Conservation (phyloP, 1,140 invertebrate genomes). For the Hycleus cichorii region DNA sequence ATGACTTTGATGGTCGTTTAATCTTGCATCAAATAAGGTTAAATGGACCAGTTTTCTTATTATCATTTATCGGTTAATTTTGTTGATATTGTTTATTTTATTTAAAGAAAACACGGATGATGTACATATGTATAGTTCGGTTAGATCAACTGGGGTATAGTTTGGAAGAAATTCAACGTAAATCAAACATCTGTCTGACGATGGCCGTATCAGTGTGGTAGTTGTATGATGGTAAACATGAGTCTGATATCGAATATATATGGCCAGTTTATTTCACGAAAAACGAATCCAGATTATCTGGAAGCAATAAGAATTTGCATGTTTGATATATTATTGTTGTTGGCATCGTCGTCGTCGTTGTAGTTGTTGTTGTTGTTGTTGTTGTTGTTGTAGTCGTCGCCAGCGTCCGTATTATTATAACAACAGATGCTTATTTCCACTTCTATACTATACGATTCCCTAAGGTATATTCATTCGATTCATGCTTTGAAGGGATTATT, state of each 20-base stretch:
- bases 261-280: constrained; percentile 25
- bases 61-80: not conserved
- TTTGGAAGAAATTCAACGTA: constrained; percentile 1
- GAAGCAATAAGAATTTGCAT: constrained; percentile 13
- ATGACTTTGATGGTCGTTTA: constrained; percentile 24
- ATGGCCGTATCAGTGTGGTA: constrained; percentile 6
- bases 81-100: too few species aligned
- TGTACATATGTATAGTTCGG: too few species aligned
- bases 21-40: constrained; percentile 30
- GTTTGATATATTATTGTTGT: constrained; percentile 10
- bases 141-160: too few species aligned
- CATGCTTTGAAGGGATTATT: constrained; percentile 39
- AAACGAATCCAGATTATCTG: constrained; percentile 23
- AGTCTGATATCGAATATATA: constrained; percentile 26
- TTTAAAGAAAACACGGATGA: too few species aligned
- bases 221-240: constrained; percentile 11
- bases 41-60: constrained; percentile 13
- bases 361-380: not conserved
- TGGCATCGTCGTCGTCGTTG: not conserved
- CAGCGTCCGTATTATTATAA: not conserved
- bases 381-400: not conserved
- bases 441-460: constrained; percentile 24
- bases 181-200: constrained; percentile 3
- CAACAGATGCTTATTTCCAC: constrained; percentile 3
- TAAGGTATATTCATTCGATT: constrained; percentile 31